These are phyloP conservation scores for Furcifer pardalis DNA, from an alignment of 2,797 vertebrate genomes.

Conservation along the genomic window DNA sequence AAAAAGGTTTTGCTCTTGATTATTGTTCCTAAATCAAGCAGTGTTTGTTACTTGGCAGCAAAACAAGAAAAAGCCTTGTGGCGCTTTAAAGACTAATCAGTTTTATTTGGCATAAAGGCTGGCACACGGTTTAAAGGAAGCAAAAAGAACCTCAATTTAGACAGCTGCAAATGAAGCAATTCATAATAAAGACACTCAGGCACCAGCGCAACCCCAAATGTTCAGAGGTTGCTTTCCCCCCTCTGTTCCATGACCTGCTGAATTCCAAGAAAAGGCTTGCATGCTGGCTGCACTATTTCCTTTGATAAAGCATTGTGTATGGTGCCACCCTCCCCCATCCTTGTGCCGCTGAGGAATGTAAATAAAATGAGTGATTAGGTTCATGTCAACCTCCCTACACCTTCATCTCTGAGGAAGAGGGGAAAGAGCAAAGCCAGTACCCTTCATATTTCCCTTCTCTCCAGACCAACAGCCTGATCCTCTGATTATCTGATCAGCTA, in stretches of 20 bases:
- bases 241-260: not conserved
- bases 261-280: not conserved
- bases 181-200: not conserved
- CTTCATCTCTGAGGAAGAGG: not conserved
- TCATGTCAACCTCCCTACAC: not conserved
- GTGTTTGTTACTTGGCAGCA: too few relatives aligned
- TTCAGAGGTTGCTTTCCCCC: not conserved
- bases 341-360: constrained; percentile 8
- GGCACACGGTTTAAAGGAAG: not conserved
- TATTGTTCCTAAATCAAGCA: not conserved
- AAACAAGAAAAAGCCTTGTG: too few relatives aligned
- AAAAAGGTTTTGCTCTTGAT: not conserved
- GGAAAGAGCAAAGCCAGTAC: too few relatives aligned
- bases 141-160: not conserved
- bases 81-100: too few relatives aligned
- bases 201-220: not conserved
- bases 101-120: too few relatives aligned
- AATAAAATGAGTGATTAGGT: not conserved
- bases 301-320: not conserved
- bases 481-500: not conserved
- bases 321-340: not conserved
- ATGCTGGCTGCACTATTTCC: not conserved
- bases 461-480: not conserved
- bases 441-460: not conserved
- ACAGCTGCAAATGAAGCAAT: not conserved